Evolutionary conservation across 1,140 invertebrate species (phyloP), one percentile per base, ranked within the genome.

Genomic region (Polypedilum pembai): DNA sequence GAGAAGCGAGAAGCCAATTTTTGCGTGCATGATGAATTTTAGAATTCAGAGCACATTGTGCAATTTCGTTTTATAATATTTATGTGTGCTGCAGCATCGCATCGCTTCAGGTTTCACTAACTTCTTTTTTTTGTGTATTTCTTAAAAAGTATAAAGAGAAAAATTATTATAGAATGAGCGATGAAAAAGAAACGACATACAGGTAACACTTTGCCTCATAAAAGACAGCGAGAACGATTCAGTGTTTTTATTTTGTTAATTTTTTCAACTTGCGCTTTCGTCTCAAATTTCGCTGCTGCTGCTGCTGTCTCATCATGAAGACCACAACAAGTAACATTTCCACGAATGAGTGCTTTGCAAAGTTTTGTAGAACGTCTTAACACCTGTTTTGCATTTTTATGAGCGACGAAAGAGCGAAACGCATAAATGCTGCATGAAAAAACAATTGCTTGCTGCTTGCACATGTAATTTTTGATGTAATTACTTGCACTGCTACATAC

Each of bases 341-440:
- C 45, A 56, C 12, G 45, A 56, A 56, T 4, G 45, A 56, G n/a
- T 12, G 45, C 45, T 56, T 56, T 56, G 24, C 45, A 56, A 56
- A n/a, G 4, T n/a, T 56, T 56, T 10, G 12, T 56, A 12, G 3
- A 56, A 15, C 45, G 12, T 56, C 45, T 56, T 56, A 56, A 56
- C 45, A 56, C 45, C 45, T 56, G 45, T 56, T 56, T 56, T 56
- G 45, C 45, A 56, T 56, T 56, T 56, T 56, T 56, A 56, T 56
- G 45, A 56, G 41, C 41, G n/a, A 56, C 45, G 45, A 56, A 56
- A 4, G 45, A 56, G 45, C 45, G n/a, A 12, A 56, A 8, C n/a
- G 45, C 45, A 56, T 56, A 56, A 56, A 56, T 56, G 3, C 24
- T 33, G 24, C 24, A 33, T 33, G 24, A 33, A 33, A 33, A 33